Base-by-base conservation (phyloP, 2,888 invertebrate genomes). In the Vannuccia rotundouncinata region DNA sequence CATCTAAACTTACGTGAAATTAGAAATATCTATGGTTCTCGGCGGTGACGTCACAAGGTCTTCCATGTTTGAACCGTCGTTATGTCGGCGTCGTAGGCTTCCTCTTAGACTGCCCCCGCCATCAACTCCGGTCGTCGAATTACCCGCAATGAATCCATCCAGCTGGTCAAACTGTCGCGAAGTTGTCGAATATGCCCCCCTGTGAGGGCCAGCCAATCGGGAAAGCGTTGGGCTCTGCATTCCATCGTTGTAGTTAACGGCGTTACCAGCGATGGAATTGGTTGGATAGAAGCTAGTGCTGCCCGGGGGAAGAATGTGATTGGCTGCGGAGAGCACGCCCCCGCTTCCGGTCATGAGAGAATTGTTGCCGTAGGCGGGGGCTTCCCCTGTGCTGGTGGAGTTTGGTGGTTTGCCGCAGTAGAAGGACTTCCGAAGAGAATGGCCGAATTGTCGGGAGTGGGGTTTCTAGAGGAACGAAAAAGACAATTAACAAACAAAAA, bases 401-500 rank as follows among this genome's bases (percentile, higher is more conserved):
- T 5, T 5, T 5, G 73, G 29, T 13, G 73, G 73, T 73, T 73
- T 73, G 22, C 73, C 95, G 89, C 97, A 98, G 85, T 96, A 93
- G 89, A 98, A 95, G 84, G 96, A 96, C 89, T 97, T 97, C 85
- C 96, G 92, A 82, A 98, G 90, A 31, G 96, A 95, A 89, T 96
- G 95, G 60, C 97, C 95, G 25, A 90, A 85, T 89, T 97, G 96
- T 90, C 96, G 96, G 85, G 95, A 95, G 27, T 96, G 95, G 5
- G 97, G 95, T 90, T 97, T 94, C 93, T 93, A 88, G 0, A 89
- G 88, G 81, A 82, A 17, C 10, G 45, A 45, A 17, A 45, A 45
- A 45, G 45, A 45, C 77, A 84, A 81, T 27, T 1, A 31, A 25
- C 5, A 5, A 59, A 74, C 29, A 22, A 29, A 28, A 17, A 29